phyloP scores from a whole-genome alignment of 2,113 vertebrate genomes.

The Petrocephalus microphthalmus region DNA sequence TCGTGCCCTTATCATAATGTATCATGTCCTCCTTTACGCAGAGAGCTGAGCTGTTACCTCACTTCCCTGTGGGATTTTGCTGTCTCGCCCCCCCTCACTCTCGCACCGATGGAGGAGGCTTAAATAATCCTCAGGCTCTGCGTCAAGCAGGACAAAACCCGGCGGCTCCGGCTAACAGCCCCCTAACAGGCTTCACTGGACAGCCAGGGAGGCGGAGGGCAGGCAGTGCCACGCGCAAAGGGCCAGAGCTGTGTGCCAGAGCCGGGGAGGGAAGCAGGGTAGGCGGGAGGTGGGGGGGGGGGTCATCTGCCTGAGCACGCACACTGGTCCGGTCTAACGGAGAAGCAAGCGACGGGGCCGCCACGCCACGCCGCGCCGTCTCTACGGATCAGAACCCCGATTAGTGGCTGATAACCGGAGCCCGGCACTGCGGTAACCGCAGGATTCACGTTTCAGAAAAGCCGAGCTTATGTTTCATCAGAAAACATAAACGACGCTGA shows the following conservation, averaged over 20 bases:
- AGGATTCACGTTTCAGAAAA: not conserved
- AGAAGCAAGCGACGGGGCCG: not conserved
- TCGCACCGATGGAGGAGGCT: not conserved
- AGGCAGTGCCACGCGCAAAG: not conserved
- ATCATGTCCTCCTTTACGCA: not conserved
- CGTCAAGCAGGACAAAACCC: slow-evolving; percentile 19
- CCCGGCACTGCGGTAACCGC: not conserved
- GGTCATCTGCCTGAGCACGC: not conserved
- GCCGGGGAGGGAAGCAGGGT: not conserved
- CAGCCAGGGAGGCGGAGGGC: not conserved
- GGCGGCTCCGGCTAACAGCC: slow-evolving; percentile 6
- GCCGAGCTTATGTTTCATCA: not conserved
- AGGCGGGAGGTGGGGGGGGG: not conserved
- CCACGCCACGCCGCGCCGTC: not conserved
- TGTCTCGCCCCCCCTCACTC: not conserved
- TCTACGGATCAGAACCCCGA: not conserved
- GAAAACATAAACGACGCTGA: not conserved
- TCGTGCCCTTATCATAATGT: not conserved
- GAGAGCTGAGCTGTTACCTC: not conserved
- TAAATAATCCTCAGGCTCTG: not conserved
- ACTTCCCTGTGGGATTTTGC: not conserved
- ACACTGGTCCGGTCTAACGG: not conserved
- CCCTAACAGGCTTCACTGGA: slow-evolving; percentile 7
- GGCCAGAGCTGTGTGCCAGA: not conserved
- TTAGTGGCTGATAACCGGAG: not conserved